Conservation (phyloP, 2,888 invertebrate genomes). For the Aplocera efformata region DNA sequence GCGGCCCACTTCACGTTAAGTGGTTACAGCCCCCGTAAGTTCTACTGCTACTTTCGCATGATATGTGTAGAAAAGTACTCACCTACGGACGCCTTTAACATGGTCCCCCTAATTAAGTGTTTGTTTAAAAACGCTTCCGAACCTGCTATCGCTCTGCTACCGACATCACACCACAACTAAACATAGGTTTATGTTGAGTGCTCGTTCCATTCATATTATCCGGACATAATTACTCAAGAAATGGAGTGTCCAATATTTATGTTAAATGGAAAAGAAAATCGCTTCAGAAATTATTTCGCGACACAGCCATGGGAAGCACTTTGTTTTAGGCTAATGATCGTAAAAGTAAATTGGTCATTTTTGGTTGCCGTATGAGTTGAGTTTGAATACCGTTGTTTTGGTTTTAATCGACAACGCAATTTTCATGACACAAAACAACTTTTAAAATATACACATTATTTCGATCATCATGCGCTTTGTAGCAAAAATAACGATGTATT, state of each 20-base stretch:
- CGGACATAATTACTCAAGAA: slow-evolving; percentile 51
- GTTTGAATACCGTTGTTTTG: slow-evolving; percentile 13
- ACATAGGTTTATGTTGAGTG: slow-evolving; percentile 14
- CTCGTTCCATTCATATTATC: slow-evolving; percentile 23
- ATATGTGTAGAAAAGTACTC: no score
- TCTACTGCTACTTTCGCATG: no score
- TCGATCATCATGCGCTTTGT: no score
- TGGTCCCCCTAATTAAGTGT: no score
- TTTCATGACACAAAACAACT: no score
- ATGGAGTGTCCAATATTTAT: slow-evolving; percentile 47
- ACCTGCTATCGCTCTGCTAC: slow-evolving; percentile 8
- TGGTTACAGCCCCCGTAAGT: no score
- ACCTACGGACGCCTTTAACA: no score
- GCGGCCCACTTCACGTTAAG: no score
- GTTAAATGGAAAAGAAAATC: slow-evolving; percentile 53
- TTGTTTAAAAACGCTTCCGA: no score
- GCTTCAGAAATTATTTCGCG: slow-evolving; percentile 35
- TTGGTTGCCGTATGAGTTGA: slow-evolving; percentile 16
- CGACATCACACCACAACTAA: slow-evolving; percentile 14
- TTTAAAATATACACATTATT: no score
- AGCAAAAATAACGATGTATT: no score
- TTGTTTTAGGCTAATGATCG: slow-evolving; percentile 27
- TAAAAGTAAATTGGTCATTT: slow-evolving; percentile 16
- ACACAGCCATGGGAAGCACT: slow-evolving; percentile 48
- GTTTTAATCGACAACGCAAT: no score